Percentiles rank a stretch among this genome's conserved stretches.
Conservation (phyloP, 92 coral and sea anemone species). For the Porites cylindrica region DNA sequence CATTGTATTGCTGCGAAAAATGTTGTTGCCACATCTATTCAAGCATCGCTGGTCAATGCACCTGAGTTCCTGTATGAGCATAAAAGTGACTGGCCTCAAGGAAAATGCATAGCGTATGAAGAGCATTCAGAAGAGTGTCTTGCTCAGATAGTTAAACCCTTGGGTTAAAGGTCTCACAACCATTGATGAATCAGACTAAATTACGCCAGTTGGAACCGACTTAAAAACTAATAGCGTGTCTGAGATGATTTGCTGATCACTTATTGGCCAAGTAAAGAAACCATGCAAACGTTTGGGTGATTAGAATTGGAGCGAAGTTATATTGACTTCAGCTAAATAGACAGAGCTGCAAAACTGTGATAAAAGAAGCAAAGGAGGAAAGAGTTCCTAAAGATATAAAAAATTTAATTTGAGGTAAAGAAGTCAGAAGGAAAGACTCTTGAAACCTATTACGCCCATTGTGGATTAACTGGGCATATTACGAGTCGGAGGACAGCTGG, state of each 20-base stretch:
- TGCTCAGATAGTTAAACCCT: slow-evolving; percentile 36
- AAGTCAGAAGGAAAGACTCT: slow-evolving; percentile 33
- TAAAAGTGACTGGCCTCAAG: slow-evolving; percentile 49
- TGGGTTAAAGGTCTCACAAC: not conserved
- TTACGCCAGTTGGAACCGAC: slow-evolving; percentile 39
- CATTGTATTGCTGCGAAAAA: not conserved
- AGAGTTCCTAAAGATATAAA: slow-evolving; percentile 34
- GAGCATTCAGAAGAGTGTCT: slow-evolving; percentile 26
- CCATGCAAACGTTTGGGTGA: no score
- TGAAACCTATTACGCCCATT: slow-evolving; percentile 44
- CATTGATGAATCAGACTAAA: slow-evolving; percentile 22
- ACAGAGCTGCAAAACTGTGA: not conserved
- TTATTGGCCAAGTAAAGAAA: slow-evolving; percentile 26
- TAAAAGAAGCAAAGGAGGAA: slow-evolving; percentile 41
- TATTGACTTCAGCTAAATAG: no score
- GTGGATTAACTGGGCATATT: slow-evolving; percentile 32
- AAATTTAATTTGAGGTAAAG: slow-evolving; percentile 11
- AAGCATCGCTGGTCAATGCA: slow-evolving; percentile 63
- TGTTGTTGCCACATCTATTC: slow-evolving; percentile 22
- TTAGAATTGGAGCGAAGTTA: no score
- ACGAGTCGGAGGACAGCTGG: slow-evolving; percentile 38
- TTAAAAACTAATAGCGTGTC: slow-evolving; percentile 38
- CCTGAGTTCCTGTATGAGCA: slow-evolving; percentile 62
- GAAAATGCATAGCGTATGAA: slow-evolving; percentile 4
- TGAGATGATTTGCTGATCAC: not conserved